phyloP scores from a whole-genome alignment of 2,888 invertebrate genomes.

The Aphelenchoides bicaudatus region DNA sequence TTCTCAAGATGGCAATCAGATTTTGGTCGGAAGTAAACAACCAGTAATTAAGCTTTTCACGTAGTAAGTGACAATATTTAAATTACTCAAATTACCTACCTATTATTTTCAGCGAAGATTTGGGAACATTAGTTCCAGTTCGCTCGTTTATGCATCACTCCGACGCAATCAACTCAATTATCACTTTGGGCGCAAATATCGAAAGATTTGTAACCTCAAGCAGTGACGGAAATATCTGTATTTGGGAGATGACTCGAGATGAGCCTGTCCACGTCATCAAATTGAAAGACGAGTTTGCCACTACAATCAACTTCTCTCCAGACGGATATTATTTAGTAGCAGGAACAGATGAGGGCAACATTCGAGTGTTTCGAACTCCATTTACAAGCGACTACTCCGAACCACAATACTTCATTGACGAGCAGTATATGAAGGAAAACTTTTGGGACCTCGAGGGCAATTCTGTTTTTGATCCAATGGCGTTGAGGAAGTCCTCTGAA shows the following conservation, averaged over 20 bases:
- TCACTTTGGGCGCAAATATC: neutral
- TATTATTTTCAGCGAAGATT: conserved; percentile 14
- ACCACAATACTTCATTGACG: conserved; percentile 6
- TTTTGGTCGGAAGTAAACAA: neutral
- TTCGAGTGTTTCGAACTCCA: conserved; percentile 1
- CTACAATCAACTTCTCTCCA: conserved; percentile 10
- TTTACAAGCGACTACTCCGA: neutral
- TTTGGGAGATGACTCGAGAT: conserved; percentile 3
- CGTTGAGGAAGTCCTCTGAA: conserved; percentile 5
- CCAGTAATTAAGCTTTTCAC: conserved; percentile 1
- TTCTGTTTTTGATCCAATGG: conserved; percentile 4
- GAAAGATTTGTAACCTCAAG: conserved; percentile 12
- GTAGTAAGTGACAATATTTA: neutral
- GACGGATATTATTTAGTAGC: conserved; percentile 10
- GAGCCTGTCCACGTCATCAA: conserved; percentile 7
- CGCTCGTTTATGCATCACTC: neutral
- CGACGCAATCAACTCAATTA: neutral
- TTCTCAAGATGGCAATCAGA: conserved; percentile 3
- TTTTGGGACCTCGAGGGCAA: conserved; percentile 12
- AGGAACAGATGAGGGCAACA: conserved; percentile 13
- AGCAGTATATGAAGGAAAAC: neutral
- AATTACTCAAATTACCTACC: neutral
- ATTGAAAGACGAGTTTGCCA: conserved; percentile 6
- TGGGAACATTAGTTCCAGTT: conserved; percentile 2
- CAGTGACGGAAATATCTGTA: conserved; percentile 10